These are phyloP conservation scores for Ptilonorhynchus violaceus DNA, from an alignment of 2,113 vertebrate genomes.

Conservation along the genomic window DNA sequence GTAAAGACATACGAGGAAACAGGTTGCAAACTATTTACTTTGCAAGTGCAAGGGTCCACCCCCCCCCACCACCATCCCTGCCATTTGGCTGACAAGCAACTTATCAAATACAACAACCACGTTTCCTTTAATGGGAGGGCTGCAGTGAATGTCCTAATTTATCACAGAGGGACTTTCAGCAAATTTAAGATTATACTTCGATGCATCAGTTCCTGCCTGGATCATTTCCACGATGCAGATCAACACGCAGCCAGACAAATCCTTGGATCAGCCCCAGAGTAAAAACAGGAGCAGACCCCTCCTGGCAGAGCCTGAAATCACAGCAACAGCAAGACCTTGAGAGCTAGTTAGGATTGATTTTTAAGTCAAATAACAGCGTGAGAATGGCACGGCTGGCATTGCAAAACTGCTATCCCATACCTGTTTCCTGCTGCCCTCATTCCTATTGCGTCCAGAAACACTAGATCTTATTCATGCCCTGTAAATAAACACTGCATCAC, in stretches of 20 bases:
- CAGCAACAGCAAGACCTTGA: neutral
- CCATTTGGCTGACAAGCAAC: neutral
- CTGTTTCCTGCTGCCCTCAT: neutral
- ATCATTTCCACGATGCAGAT: neutral
- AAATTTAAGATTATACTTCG: neutral
- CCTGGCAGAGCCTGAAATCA: neutral
- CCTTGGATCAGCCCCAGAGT: neutral
- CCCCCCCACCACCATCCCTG: accelerated
- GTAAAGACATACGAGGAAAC: neutral
- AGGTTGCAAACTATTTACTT: neutral
- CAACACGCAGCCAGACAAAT: neutral
- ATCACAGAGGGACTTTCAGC: neutral
- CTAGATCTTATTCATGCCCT: neutral
- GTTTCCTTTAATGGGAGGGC: neutral
- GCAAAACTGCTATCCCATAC: neutral
- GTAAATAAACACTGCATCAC: neutral
- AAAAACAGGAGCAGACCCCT: neutral
- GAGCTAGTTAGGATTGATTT: neutral
- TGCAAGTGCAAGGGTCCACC: neutral
- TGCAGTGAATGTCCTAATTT: neutral
- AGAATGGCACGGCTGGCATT: neutral
- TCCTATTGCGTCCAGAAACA: neutral
- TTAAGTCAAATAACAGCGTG: neutral
- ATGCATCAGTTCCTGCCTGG: neutral
- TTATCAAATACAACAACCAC: neutral